Evolutionary conservation across 2,888 invertebrate genomes (phyloP), one percentile per base, ranked within the genome.

Genomic region (Aphidoletes aphidimyza): DNA sequence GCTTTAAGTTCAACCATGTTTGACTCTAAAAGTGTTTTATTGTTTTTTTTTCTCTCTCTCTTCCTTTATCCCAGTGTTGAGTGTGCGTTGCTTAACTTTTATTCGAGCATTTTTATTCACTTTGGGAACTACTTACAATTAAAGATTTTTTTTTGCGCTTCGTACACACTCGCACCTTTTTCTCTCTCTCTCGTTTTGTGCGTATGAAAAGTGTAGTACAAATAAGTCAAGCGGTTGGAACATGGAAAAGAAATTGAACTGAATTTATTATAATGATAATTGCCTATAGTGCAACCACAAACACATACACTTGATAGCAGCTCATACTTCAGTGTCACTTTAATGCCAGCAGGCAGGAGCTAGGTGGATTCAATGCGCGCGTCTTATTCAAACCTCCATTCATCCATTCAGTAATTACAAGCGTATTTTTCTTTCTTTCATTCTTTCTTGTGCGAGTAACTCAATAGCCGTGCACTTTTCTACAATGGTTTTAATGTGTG

Each of bases 301-400:
- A 81, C 81, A 81, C 81, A 81, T n/a, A n/a, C n/a, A n/a, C 37
- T 81, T 81, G 81, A 81, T 36, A 37, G 36, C 37, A 81, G 81
- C 81, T 37, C 37, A 81, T 81, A 81, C 81, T 81, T 81, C 81
- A 81, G 81, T 81, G 81, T 81, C 81, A 81, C 22, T 81, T 81
- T 37, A 37, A n/a, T 37, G 81, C 81, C 81, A 81, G 22, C 37
- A n/a, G 81, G 81, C 81, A 81, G 6, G n/a, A 81, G 81, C n/a
- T 69, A 26, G n/a, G n/a, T n/a, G 17, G 30, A 14, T 69, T 30
- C n/a, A n/a, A 69, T 69, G 17, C 30, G 69, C 34, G 14, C 69
- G 2, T 69, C 69, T 69, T 30, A 0, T 30, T 69, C 17, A 8
- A 47, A 11, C 69, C 6, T 54, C 22, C 69, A 69, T 69, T 30